Percentiles rank a stretch among this genome's conserved stretches.
These are phyloP conservation scores for Leptinotarsa defecta DNA, from an alignment of 1,140 invertebrate species.

Conservation along the genomic window DNA sequence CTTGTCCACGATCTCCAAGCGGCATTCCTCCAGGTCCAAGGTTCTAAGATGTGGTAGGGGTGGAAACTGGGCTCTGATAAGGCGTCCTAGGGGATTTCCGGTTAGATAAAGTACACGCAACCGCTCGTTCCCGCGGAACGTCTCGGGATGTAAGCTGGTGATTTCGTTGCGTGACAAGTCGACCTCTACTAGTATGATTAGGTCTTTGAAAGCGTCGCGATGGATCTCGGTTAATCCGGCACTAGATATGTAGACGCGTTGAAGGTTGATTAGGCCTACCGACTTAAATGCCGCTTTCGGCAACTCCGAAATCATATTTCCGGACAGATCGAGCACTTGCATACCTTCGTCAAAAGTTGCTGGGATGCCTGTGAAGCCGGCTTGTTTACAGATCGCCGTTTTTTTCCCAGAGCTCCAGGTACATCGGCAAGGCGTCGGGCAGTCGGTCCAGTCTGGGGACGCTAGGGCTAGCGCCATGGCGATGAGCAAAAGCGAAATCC, in stretches of 20 bases:
- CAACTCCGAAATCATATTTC: conserved; percentile 76
- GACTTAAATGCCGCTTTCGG: conserved; percentile 80
- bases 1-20: conserved; percentile 70
- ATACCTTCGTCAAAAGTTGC: conserved; percentile 77
- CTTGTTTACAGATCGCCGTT: conserved; percentile 78
- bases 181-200: conserved; percentile 86
- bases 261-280: conserved; percentile 80
- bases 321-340: conserved; percentile 82
- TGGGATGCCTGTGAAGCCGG: conserved; percentile 75
- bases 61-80: conserved; percentile 72
- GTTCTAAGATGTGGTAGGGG: conserved; percentile 70
- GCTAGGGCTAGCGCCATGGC: conserved; percentile 56
- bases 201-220: conserved; percentile 80
- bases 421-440: conserved; percentile 79
- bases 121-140: conserved; percentile 76
- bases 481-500: conserved; percentile 47
- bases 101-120: conserved; percentile 70
- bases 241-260: conserved; percentile 77
- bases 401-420: conserved; percentile 90
- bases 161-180: conserved; percentile 79
- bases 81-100: conserved; percentile 70
- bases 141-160: conserved; percentile 67
- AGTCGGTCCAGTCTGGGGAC: conserved; percentile 79
- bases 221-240: conserved; percentile 77
- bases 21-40: conserved; percentile 77